Evolutionary conservation across 1,140 invertebrate species (phyloP).

Genomic region (Cheumatopsyche charites): DNA sequence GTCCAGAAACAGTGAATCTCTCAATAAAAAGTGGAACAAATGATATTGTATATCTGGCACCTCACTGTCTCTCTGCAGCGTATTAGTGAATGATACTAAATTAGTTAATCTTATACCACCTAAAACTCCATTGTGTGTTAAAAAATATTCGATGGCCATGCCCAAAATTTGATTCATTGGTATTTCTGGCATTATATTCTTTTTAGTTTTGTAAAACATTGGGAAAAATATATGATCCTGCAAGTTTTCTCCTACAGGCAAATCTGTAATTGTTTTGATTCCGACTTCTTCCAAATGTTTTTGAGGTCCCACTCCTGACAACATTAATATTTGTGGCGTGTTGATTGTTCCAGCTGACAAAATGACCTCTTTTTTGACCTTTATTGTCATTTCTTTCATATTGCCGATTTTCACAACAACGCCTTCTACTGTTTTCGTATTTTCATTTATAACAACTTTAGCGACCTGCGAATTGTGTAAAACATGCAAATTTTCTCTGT

Average conservation of each 20-base stretch:
- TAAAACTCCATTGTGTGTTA: conserved; percentile 52
- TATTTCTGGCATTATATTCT: neutral
- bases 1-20: conserved; percentile 50
- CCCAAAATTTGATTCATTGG: neutral
- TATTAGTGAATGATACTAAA: conserved; percentile 54
- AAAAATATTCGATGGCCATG: conserved; percentile 50
- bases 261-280: conserved; percentile 62
- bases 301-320: conserved; percentile 59
- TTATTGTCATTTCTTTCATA: conserved; percentile 50
- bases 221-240: conserved; percentile 64
- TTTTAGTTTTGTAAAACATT: conserved; percentile 49
- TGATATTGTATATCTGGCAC: conserved; percentile 56
- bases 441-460: conserved; percentile 54
- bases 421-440: conserved; percentile 50
- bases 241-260: conserved; percentile 76
- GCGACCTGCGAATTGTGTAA: conserved; percentile 66
- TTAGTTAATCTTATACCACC: conserved; percentile 52
- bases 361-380: conserved; percentile 61
- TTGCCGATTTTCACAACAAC: conserved; percentile 53
- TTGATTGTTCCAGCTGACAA: conserved; percentile 63
- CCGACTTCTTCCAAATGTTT: conserved; percentile 53
- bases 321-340: conserved; percentile 61
- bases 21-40: conserved; percentile 51
- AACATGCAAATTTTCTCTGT: conserved; percentile 72
- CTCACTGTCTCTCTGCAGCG: conserved; percentile 45